Evolutionary conservation across 2,113 vertebrate genomes (phyloP).

Genomic region (Probosciger aterrimus): DNA sequence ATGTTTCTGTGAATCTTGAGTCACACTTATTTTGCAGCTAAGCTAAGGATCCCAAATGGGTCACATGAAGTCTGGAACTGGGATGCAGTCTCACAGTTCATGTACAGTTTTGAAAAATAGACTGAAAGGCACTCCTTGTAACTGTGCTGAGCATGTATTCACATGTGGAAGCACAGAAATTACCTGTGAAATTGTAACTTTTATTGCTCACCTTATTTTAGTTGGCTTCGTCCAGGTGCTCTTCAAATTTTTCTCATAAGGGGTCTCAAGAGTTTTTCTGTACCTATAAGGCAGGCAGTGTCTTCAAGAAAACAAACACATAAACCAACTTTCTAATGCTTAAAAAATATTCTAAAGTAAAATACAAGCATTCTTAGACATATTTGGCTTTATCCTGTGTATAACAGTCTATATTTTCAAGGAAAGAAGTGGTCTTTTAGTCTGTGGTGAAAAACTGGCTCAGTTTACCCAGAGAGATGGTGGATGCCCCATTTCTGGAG

Average conservation of each 20-base stretch:
- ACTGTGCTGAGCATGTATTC: background rate
- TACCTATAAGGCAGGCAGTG: background rate
- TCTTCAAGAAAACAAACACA: background rate
- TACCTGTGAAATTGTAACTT: background rate
- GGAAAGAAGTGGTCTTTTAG: background rate
- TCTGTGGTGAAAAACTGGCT: background rate
- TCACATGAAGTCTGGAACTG: background rate
- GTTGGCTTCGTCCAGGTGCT: background rate
- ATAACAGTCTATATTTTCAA: background rate
- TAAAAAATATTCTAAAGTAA: background rate
- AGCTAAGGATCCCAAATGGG: background rate
- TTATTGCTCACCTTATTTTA: background rate
- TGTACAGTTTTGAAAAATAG: background rate
- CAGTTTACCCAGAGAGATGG: background rate
- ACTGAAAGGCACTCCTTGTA: background rate
- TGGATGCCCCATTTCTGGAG: background rate
- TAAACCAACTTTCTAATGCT: background rate
- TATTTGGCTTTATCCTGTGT: background rate
- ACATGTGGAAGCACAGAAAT: background rate
- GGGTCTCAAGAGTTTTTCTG: background rate
- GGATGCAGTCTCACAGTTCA: background rate
- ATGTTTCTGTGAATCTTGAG: background rate
- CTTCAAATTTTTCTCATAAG: background rate
- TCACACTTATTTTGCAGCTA: background rate
- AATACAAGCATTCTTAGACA: background rate